Evolutionary conservation across 35 echinoderm and acorn worm genomes (phyloP), one percentile per base, ranked within the genome.

Genomic region (Patiria miniata): DNA sequence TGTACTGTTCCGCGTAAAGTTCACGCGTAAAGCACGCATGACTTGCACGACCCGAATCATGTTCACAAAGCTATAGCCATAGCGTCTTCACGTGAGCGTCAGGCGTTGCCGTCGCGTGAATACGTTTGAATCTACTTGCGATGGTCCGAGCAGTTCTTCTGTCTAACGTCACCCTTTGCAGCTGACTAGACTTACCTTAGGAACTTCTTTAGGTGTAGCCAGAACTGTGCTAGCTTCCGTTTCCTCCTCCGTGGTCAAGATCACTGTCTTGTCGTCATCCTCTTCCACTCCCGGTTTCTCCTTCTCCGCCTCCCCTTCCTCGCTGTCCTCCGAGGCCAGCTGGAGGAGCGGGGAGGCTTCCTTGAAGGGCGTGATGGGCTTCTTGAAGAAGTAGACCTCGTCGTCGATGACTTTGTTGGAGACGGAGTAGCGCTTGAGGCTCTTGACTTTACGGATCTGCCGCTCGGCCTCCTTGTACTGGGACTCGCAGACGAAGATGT

Each of bases 351-450:
- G 95, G 7, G 96, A 99, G 1, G 96, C 92, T 83, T 99, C 96
- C 85, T 99, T 99, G 5, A 99, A 34, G 18, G 96, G 96, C 12
- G 92, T 99, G 90, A 99, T 99, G 23, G 92, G 86, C 68, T 99
- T 99, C 79, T 94, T 99, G 83, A 99, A 94, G 93, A 99, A 99
- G 85, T 99, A 99, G 39, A 99, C 88, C 83, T 99, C 96, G 79
- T 99, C 96, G 40, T 99, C 96, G 53, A 99, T 92, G 6, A 99
- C 92, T 73, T 99, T 99, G 77, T 94, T 99, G 30, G 96, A 77
- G 40, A 99, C 89, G 26, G 88, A 88, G 30, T 94, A 93, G 60
- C 88, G 81, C 89, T 95, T 91, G 17, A 94, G 77, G 26, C 84
- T 86, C 69, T 99, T 99, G 29, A 98, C 81, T 68, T 98, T 98